These are phyloP conservation scores for Drosophila ananassae DNA, from an alignment of 1,140 invertebrate species.

Conservation along the genomic window DNA sequence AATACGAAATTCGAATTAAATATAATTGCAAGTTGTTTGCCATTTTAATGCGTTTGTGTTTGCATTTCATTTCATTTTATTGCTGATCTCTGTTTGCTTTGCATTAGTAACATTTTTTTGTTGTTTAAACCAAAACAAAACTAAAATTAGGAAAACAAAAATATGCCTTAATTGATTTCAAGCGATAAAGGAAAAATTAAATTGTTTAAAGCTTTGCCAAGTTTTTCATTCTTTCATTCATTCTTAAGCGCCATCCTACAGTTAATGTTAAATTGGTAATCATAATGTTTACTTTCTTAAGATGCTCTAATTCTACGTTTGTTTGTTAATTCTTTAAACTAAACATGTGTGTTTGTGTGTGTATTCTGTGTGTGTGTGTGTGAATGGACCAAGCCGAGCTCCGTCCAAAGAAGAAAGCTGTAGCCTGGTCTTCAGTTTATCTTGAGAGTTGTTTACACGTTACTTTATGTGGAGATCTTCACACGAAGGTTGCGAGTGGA, in stretches of 20 bases:
- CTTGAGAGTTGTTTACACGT: conserved; percentile 41
- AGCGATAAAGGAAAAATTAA: conserved; percentile 74
- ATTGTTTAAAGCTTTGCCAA: conserved; percentile 83
- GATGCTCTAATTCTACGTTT: conserved; percentile 52
- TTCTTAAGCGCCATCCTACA: conserved; percentile 43
- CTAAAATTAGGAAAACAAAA: conserved; percentile 75
- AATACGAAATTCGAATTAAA: conserved; percentile 56
- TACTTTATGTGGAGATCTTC: conserved; percentile 70
- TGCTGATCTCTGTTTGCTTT: conserved; percentile 68
- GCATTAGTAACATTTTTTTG: conserved; percentile 72
- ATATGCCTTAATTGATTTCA: conserved; percentile 65
- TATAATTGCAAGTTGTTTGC: conserved; percentile 23
- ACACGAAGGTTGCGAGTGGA: conserved; percentile 76
- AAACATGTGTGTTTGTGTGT: conserved; percentile 26
- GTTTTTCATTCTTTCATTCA: conserved; percentile 54
- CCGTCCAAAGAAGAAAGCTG: conserved; percentile 10
- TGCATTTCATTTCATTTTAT: conserved; percentile 46
- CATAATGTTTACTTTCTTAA: conserved; percentile 65
- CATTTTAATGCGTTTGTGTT: conserved; percentile 22
- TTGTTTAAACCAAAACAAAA: conserved; percentile 68
- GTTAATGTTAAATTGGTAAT: conserved; percentile 67
- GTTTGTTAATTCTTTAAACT: conserved; percentile 44
- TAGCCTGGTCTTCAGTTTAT: conserved; percentile 24
- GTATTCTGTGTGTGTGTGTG: conserved; percentile 15
- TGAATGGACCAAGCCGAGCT: conserved; percentile 29